Evolutionary conservation across 30 jellyfish, hydroid and myxozoan species (phyloP).

Genomic region (Aurelia aurita complex sp. Pacific): DNA sequence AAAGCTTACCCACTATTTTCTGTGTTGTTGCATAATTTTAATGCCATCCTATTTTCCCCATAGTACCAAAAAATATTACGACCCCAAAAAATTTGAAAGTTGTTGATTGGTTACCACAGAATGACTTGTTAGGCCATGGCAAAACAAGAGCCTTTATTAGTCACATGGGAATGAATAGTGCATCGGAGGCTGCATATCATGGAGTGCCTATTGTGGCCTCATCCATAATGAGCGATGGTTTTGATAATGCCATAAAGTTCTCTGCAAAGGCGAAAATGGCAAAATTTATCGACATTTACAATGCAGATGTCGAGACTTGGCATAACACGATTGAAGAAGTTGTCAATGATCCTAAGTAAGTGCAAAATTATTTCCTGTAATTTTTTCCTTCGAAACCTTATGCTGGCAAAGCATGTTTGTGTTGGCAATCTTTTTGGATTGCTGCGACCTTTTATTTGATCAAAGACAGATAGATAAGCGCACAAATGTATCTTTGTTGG

Average conservation of each 20-base stretch:
- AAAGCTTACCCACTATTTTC: too few species aligned
- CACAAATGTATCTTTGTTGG: too few species aligned
- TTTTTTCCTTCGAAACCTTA: too few species aligned
- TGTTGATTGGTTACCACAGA: conserved; percentile 72
- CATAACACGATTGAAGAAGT: conserved; percentile 26
- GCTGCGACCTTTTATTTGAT: too few species aligned
- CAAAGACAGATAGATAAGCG: too few species aligned
- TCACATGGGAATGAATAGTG: conserved; percentile 74
- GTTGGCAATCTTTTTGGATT: too few species aligned
- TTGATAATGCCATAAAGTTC: conserved; percentile 11
- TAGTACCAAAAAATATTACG: background rate
- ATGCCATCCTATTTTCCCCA: too few species aligned
- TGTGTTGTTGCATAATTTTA: too few species aligned
- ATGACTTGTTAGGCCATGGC: conserved; percentile 66
- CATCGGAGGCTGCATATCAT: conserved; percentile 68
- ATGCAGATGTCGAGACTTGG: conserved; percentile 34
- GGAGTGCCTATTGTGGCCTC: conserved; percentile 71
- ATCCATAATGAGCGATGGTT: conserved; percentile 38
- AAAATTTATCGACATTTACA: conserved; percentile 13
- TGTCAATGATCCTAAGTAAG: conserved; percentile 20
- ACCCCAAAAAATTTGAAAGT: conserved; percentile 10
- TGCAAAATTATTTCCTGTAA: background rate
- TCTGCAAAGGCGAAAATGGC: conserved; percentile 51
- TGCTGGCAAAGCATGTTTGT: too few species aligned
- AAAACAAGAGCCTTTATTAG: conserved; percentile 60